These are phyloP conservation scores for Oryzias melastigma DNA, from an alignment of 2,113 vertebrate species.

Conservation along the genomic window DNA sequence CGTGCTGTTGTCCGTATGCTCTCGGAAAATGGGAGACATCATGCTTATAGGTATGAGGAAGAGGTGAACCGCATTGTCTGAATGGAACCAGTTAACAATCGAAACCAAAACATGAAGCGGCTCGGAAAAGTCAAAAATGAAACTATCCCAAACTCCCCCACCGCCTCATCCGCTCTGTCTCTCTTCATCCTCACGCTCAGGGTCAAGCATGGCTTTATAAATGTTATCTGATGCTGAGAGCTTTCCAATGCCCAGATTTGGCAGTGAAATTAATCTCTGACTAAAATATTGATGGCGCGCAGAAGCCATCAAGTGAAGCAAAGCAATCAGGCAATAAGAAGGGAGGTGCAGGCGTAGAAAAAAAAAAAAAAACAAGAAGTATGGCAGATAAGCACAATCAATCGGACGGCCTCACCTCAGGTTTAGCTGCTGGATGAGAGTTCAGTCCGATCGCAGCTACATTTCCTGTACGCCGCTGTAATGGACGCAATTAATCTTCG, in stretches of 20 bases:
- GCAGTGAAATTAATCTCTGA: conserved; percentile 75
- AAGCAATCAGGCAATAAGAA: conserved; percentile 62
- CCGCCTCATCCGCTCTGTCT: conserved; percentile 24
- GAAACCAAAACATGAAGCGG: conserved; percentile 44
- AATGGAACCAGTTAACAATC: conserved; percentile 45
- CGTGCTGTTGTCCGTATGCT: conserved; percentile 50
- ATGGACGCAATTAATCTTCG: conserved; percentile 33
- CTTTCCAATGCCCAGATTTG: conserved; percentile 59
- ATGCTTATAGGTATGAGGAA: conserved; percentile 46
- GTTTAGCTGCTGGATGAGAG: conserved; percentile 21
- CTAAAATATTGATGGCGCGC: conserved; percentile 70
- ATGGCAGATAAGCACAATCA: conserved; percentile 66
- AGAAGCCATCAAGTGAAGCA: conserved; percentile 55
- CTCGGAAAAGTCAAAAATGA: conserved; percentile 38
- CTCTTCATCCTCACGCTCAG: conserved; percentile 47
- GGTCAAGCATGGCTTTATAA: conserved; percentile 68
- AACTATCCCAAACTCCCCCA: not conserved
- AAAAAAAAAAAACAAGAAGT: conserved; percentile 8
- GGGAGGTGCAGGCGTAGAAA: conserved; percentile 17
- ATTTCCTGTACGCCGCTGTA: conserved; percentile 12
- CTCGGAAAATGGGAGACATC: conserved; percentile 48
- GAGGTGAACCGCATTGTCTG: conserved; percentile 8
- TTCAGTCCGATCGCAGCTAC: conserved; percentile 23
- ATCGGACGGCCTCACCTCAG: conserved; percentile 49
- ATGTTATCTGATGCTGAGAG: conserved; percentile 72